Evolutionary conservation across 2,113 vertebrate genomes (phyloP).

Genomic region (Cyanoderma ruficeps): DNA sequence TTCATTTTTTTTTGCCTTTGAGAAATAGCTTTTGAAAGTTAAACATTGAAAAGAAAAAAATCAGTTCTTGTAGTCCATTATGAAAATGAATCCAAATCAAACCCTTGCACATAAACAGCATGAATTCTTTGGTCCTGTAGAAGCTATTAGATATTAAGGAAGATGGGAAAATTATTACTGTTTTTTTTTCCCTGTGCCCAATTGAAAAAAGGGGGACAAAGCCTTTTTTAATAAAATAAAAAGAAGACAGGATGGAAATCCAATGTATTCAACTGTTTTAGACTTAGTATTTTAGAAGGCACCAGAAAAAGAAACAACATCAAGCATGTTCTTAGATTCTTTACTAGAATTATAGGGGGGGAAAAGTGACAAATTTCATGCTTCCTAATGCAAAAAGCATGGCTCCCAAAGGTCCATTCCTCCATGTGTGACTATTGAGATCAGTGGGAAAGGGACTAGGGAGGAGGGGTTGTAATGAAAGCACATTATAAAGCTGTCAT

Average conservation of each 20-base stretch:
- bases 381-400: slow-evolving; percentile 43
- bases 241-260: background rate
- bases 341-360: background rate
- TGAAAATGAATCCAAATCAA: background rate
- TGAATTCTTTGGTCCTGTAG: slow-evolving; percentile 13
- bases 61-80: background rate
- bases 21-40: slow-evolving; percentile 74
- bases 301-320: slow-evolving; percentile 31
- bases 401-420: background rate
- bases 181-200: background rate
- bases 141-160: background rate
- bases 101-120: background rate
- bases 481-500: slow-evolving; percentile 23
- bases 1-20: slow-evolving; percentile 65
- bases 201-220: background rate
- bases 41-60: background rate
- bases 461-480: slow-evolving; percentile 10
- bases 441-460: background rate
- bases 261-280: background rate
- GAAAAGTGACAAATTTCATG: background rate
- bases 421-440: background rate
- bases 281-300: background rate
- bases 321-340: background rate
- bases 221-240: background rate
- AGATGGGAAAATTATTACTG: background rate